Evolutionary conservation across 2,797 vertebrate species (phyloP).

Genomic region (Phrynocephalus guinanensis): DNA sequence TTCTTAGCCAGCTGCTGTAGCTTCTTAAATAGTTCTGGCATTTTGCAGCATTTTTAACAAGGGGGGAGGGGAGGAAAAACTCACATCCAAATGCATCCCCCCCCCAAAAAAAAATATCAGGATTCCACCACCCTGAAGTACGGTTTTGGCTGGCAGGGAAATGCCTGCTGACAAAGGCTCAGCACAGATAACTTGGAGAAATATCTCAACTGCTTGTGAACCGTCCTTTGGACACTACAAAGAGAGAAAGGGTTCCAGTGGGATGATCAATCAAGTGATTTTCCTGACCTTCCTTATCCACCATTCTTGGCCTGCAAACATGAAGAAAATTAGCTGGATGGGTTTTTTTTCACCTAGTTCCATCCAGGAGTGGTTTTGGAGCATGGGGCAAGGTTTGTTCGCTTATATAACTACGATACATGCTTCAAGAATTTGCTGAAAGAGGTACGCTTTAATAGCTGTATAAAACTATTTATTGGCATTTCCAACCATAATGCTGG

Average conservation of each 20-base stretch:
- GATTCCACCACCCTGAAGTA: neutral
- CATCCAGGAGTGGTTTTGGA: slow-evolving; percentile 11
- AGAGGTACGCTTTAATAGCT: slow-evolving; percentile 12
- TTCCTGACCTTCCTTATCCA: slow-evolving; percentile 21
- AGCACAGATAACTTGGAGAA: slow-evolving; percentile 14
- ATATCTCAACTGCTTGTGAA: neutral
- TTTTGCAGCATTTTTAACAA: slow-evolving; percentile 7
- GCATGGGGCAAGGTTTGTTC: neutral
- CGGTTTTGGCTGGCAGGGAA: neutral
- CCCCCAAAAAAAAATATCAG: too few species aligned
- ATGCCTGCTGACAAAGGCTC: slow-evolving; percentile 11
- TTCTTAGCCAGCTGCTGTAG: neutral
- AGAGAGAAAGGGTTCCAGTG: neutral
- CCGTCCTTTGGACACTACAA: neutral
- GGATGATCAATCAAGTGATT: slow-evolving; percentile 27
- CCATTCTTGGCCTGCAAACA: slow-evolving; percentile 10
- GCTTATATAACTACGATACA: slow-evolving; percentile 22
- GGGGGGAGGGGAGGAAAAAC: neutral
- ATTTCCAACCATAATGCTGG: slow-evolving; percentile 7
- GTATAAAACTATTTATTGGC: neutral
- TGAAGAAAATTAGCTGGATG: slow-evolving; percentile 28
- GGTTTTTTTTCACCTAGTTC: neutral
- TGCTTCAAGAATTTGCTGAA: neutral
- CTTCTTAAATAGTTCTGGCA: slow-evolving; percentile 4
- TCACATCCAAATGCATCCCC: slow-evolving; percentile 7